Evolutionary conservation across 2,888 invertebrate species (phyloP).

Genomic region (Leucoma salicis): DNA sequence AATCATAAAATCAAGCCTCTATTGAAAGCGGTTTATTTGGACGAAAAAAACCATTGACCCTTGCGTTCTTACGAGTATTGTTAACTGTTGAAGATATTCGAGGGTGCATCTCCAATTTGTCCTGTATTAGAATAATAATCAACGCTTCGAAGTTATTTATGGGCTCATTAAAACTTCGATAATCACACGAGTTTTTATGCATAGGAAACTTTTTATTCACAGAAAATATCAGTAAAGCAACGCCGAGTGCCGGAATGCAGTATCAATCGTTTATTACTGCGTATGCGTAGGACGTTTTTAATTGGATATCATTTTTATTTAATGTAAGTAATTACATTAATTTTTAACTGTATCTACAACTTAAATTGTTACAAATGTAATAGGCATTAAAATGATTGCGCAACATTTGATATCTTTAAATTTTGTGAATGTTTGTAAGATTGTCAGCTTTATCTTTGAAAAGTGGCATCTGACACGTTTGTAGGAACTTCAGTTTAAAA

Average conservation of each 20-base stretch:
- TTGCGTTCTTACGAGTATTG: conserved; percentile 54
- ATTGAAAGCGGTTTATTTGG: conserved; percentile 75
- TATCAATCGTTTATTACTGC: conserved; percentile 40
- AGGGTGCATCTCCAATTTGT: conserved; percentile 76
- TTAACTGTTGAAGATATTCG: conserved; percentile 48
- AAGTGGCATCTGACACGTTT: conserved; percentile 12
- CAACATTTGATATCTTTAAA: conserved; percentile 38
- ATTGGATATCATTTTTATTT: conserved; percentile 60
- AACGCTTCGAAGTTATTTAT: conserved; percentile 68
- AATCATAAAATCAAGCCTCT: conserved; percentile 80
- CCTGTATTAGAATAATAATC: conserved; percentile 70
- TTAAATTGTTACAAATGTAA: conserved; percentile 50
- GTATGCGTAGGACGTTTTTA: conserved; percentile 64
- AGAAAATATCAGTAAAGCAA: conserved; percentile 17
- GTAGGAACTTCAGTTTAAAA: too few species aligned
- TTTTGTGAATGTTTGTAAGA: conserved; percentile 22
- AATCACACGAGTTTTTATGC: conserved; percentile 55
- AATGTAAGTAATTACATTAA: conserved; percentile 45
- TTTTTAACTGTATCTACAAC: conserved; percentile 39
- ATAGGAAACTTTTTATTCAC: conserved; percentile 24
- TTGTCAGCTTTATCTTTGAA: conserved; percentile 16
- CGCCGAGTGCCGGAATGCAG: conserved; percentile 31
- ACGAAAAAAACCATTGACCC: conserved; percentile 66
- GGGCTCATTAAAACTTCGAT: conserved; percentile 74
- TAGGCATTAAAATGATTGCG: conserved; percentile 39